Base-by-base conservation (phyloP, 2,888 invertebrate genomes). In the Dinocampus coccinellae region DNA sequence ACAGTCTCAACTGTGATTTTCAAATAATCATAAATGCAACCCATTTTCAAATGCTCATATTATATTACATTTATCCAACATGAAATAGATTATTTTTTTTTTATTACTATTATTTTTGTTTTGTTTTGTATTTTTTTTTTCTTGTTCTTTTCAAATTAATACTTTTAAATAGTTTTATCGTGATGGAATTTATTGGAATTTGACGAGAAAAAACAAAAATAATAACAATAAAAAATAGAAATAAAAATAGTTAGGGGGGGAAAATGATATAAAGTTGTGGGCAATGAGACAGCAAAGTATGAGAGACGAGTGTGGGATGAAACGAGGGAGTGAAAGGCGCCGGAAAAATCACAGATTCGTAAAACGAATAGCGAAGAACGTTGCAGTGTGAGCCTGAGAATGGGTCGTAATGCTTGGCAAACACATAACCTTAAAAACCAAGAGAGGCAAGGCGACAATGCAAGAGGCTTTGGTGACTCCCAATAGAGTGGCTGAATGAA, bases 391-490 rank as follows among this genome's bases (percentile, higher is more conserved):
- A 70, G 71, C 74, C 72, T 36, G 79, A 82, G 80, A 85, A 84
- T 84, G 83, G 84, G 79, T 82, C 81, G 83, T 85, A 84, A 84
- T 82, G 81, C 81, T 79, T 76, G 80, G 80, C 78, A 80, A 84
- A 82, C 80, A 77, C 82, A 84, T 83, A 85, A 85, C 82, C 85
- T 85, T 85, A 85, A 85, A 84, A 84, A 83, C 81, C 80, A 81
- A 76, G 76, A 77, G 77, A 77, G 75, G 76, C 70, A 75, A 78
- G 75, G 76, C 73, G 76, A 70, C 67, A 75, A 73, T 76, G 72
- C 62, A 63, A 74, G 69, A 71, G 55, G 58, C 53, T 71, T 72
- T 34, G 72, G 75, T 36, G 73, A 70, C 60, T 70, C 34, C 57
- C 57, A 53, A 57, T 29, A 33, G 57, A 39, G 36, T 34, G 58